Percentiles rank a stretch among this genome's conserved stretches.
Evolutionary conservation across 2,113 vertebrate species (phyloP).

Genomic region (Pampusana beccarii): DNA sequence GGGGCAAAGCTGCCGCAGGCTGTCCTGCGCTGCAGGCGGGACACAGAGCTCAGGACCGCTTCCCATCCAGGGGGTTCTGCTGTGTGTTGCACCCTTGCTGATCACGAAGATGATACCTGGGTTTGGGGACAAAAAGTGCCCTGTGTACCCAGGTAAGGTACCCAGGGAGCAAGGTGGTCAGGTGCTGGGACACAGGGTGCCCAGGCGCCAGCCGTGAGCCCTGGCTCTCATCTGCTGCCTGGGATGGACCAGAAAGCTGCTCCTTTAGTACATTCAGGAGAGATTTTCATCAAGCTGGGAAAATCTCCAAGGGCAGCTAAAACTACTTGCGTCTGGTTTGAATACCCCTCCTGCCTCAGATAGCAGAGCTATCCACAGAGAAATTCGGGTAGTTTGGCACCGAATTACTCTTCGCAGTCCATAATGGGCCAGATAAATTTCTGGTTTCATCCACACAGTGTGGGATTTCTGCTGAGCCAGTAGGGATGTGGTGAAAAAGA

Average conservation of each 20-base stretch:
- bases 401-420: neutral
- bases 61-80: neutral
- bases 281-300: neutral
- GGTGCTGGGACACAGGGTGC: neutral
- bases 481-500: neutral
- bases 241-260: neutral
- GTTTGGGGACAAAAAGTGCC: too few relatives aligned
- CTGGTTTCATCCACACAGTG: neutral
- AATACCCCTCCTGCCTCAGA: neutral
- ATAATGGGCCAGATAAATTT: neutral
- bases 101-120: accelerated
- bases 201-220: neutral
- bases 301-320: neutral
- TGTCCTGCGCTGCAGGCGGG: neutral
- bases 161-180: neutral
- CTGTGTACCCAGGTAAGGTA: neutral
- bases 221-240: neutral
- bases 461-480: neutral
- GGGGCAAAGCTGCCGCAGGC: conserved; percentile 33
- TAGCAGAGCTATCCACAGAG: neutral
- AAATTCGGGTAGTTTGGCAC: neutral
- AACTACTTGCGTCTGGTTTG: neutral
- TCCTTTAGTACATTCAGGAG: neutral
- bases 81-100: accelerated
- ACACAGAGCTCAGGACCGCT: too few relatives aligned